A percentile compares a stretch with the other conserved stretches of the same genome.
phyloP scores from a whole-genome alignment of 1,140 invertebrate genomes.

The Drusus annulatus region DNA sequence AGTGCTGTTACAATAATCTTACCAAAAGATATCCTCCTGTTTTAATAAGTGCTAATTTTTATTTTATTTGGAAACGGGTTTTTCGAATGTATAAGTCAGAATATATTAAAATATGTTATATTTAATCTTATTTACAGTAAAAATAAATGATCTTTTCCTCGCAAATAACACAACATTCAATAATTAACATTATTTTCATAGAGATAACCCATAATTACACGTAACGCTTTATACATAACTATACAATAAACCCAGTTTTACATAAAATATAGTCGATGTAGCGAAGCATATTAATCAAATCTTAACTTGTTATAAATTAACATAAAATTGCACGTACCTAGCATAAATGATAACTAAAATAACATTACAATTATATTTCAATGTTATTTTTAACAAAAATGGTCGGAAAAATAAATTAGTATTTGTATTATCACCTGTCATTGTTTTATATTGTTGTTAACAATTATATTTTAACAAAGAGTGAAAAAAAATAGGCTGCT shows the following conservation, averaged over 20 bases:
- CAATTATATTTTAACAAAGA: no score
- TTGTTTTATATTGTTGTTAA: no score
- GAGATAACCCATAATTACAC: background rate
- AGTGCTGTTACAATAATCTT: no score
- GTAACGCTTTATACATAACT: no score
- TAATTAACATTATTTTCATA: background rate
- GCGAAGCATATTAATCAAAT: background rate
- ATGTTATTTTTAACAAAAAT: conserved; percentile 16
- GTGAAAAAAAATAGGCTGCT: no score
- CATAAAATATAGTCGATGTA: conserved; percentile 31
- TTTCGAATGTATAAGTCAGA: no score
- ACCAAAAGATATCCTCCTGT: no score
- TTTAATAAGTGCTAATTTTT: no score
- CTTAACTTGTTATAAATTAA: background rate
- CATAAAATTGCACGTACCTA: conserved; percentile 32
- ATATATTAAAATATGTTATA: no score
- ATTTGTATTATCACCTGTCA: no score
- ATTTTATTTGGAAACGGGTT: no score
- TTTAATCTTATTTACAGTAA: conserved; percentile 42
- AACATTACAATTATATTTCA: background rate
- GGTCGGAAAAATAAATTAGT: conserved; percentile 9
- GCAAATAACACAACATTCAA: conserved; percentile 38
- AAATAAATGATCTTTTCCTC: conserved; percentile 43
- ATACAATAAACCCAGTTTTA: conserved; percentile 21
- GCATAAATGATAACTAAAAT: conserved; percentile 16